Evolutionary conservation across 2,797 vertebrate genomes (phyloP).

Genomic region (Clarias platycephalus): DNA sequence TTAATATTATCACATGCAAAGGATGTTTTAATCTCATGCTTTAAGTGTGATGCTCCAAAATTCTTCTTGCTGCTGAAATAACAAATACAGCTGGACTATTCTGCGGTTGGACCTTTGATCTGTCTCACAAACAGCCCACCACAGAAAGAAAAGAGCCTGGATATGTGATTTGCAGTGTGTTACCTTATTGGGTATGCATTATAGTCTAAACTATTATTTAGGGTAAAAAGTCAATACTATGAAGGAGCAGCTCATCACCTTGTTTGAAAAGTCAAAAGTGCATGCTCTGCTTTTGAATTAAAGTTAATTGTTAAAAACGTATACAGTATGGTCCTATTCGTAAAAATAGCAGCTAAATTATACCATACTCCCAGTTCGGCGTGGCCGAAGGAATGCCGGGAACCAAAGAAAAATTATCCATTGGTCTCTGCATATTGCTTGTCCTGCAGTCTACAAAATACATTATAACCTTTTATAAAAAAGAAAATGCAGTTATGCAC

Average conservation of each 20-base stretch:
- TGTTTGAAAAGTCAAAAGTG: constrained; percentile 31
- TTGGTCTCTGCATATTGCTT: constrained; percentile 50
- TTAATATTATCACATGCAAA: neutral
- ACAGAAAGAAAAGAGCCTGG: neutral
- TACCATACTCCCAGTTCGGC: constrained; percentile 70
- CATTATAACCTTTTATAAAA: constrained; percentile 24
- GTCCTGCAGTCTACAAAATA: constrained; percentile 30
- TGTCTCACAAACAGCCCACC: neutral
- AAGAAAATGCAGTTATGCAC: constrained; percentile 2
- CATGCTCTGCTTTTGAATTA: constrained; percentile 48
- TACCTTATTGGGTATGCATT: neutral
- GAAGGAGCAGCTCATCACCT: neutral
- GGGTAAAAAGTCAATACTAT: neutral
- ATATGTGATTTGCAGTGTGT: neutral
- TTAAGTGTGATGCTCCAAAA: neutral
- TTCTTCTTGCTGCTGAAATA: constrained; percentile 23
- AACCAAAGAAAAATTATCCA: constrained; percentile 61
- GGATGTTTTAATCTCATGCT: neutral
- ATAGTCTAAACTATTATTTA: neutral
- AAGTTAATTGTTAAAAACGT: constrained; percentile 27
- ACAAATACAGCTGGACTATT: constrained; percentile 34
- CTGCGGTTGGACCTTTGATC: neutral
- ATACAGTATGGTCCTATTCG: constrained; percentile 64
- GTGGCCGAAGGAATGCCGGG: constrained; percentile 70
- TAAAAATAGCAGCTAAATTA: constrained; percentile 81